Evolutionary conservation across 1,140 invertebrate genomes (phyloP).

Genomic region (Drosophila varians): DNA sequence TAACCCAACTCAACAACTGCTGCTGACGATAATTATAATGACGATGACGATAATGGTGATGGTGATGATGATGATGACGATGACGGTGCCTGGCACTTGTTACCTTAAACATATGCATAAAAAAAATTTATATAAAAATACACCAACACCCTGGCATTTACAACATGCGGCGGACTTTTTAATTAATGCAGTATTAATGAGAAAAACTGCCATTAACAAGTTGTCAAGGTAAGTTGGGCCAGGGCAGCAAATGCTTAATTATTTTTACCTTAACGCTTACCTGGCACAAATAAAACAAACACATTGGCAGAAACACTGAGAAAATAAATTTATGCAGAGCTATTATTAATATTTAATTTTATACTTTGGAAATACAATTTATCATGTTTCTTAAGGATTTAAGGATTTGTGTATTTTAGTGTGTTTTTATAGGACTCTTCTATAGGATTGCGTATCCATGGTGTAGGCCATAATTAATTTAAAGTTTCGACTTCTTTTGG

Average conservation of each 20-base stretch:
- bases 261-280: conserved; percentile 55
- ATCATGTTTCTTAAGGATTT: no score
- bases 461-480: conserved; percentile 60
- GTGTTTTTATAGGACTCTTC: not conserved
- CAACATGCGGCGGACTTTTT: conserved; percentile 83
- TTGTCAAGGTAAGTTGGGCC: conserved; percentile 86
- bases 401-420: no score
- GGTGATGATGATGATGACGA: conserved; percentile 27
- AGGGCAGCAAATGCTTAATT: conserved; percentile 58
- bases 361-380: no score
- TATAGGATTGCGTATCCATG: not conserved
- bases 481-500: conserved; percentile 56
- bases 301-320: not conserved
- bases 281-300: conserved; percentile 4
- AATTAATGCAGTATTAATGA: conserved; percentile 89
- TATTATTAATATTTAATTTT: no score
- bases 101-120: conserved; percentile 41
- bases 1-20: conserved; percentile 7
- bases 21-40: conserved; percentile 26
- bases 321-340: not conserved
- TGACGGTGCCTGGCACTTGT: conserved; percentile 52
- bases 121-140: conserved; percentile 2
- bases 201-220: conserved; percentile 90
- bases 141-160: conserved; percentile 20
- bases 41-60: no score